Evolutionary conservation across 1,140 invertebrate species (phyloP).

Genomic region (Drosophila prosaltans): DNA sequence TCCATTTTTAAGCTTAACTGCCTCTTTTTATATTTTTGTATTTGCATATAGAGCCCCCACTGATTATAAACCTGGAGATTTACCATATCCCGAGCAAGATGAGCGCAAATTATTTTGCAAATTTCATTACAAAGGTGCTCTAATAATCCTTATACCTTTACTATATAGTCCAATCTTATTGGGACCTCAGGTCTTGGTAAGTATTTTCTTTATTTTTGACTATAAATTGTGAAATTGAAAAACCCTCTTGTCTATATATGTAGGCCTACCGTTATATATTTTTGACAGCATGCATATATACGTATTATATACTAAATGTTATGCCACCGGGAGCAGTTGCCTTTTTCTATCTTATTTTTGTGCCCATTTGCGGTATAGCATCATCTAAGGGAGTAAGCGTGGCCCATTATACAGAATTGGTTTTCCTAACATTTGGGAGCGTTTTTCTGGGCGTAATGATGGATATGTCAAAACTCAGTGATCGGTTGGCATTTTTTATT

Average conservation of each 20-base stretch:
- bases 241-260: neutral
- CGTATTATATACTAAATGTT: constrained; percentile 54
- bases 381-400: constrained; percentile 17
- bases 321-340: constrained; percentile 48
- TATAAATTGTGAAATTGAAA: neutral
- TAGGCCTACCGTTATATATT: constrained; percentile 47
- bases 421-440: constrained; percentile 34
- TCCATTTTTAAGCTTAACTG: too few relatives aligned
- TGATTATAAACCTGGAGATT: constrained; percentile 51
- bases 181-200: constrained; percentile 22
- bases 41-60: neutral
- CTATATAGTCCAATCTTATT: constrained; percentile 40
- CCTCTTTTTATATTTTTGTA: too few relatives aligned
- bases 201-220: rapidly evolving
- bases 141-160: constrained; percentile 46
- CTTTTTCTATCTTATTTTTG: constrained; percentile 48
- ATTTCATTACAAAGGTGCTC: constrained; percentile 59
- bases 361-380: constrained; percentile 44
- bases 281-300: constrained; percentile 32
- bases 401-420: constrained; percentile 40
- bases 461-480: constrained; percentile 48
- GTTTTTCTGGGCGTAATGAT: constrained; percentile 46
- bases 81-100: constrained; percentile 37
- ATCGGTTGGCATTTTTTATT: constrained; percentile 12
- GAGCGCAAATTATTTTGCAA: constrained; percentile 48